Conservation (phyloP, 2,797 vertebrate species). For the Sebastes trivittatus region DNA sequence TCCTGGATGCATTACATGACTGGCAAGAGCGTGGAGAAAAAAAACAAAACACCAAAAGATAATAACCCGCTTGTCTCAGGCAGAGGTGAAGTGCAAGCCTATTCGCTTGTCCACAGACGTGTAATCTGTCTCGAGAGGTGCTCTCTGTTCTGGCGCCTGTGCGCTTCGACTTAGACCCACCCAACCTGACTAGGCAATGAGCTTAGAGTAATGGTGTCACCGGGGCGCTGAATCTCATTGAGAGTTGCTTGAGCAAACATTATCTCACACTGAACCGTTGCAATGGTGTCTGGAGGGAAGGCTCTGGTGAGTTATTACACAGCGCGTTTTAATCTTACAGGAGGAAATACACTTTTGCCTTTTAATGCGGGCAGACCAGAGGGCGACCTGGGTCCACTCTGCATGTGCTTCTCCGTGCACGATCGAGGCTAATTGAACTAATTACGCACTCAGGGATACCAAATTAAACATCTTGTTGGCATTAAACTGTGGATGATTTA, state of each 20-base stretch:
- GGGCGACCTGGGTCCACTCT: slow-evolving; percentile 49
- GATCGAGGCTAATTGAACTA: slow-evolving; percentile 68
- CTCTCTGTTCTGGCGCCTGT: slow-evolving; percentile 61
- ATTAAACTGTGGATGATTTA: slow-evolving; percentile 76
- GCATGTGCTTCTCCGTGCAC: slow-evolving; percentile 32
- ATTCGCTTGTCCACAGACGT: slow-evolving; percentile 68
- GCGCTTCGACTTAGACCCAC: slow-evolving; percentile 58
- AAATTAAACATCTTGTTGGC: slow-evolving; percentile 67
- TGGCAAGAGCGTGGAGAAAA: slow-evolving; percentile 35
- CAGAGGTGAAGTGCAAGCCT: slow-evolving; percentile 64
- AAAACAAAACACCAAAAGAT: slow-evolving; percentile 38
- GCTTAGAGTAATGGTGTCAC: slow-evolving; percentile 75
- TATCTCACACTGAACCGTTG: slow-evolving; percentile 63
- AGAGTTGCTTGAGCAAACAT: slow-evolving; percentile 77
- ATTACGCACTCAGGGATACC: slow-evolving; percentile 60
- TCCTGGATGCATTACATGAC: slow-evolving; percentile 65
- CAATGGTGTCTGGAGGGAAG: slow-evolving; percentile 50
- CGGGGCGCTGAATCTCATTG: slow-evolving; percentile 68
- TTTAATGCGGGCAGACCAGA: slow-evolving; percentile 47
- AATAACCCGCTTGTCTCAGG: slow-evolving; percentile 65
- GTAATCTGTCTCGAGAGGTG: slow-evolving; percentile 75
- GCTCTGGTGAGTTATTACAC: slow-evolving; percentile 63
- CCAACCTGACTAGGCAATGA: slow-evolving; percentile 68
- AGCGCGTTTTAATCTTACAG: slow-evolving; percentile 61
- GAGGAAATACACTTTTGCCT: slow-evolving; percentile 54